These are phyloP conservation scores for Mesocricetus auratus DNA, from an alignment of 2,113 vertebrate genomes.

Conservation along the genomic window DNA sequence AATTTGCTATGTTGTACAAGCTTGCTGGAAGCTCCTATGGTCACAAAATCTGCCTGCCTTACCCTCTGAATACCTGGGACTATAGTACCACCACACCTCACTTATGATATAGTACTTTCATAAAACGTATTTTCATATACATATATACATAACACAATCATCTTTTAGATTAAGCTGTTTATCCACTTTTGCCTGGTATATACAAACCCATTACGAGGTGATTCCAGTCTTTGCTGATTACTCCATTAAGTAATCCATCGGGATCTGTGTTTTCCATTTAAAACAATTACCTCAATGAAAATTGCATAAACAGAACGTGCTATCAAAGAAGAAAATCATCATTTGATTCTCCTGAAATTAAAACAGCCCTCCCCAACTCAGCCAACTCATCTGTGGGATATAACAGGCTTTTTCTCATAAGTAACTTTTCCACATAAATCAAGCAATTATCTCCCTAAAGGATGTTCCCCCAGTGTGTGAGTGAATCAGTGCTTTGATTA, in stretches of 20 bases:
- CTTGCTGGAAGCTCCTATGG: neutral
- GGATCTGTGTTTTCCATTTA: conserved; percentile 57
- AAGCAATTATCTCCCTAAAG: conserved; percentile 59
- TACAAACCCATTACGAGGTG: conserved; percentile 37
- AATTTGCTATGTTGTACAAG: neutral
- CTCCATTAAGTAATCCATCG: conserved; percentile 49
- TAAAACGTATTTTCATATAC: conserved; percentile 10
- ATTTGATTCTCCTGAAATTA: conserved; percentile 64
- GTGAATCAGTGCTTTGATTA: conserved; percentile 61
- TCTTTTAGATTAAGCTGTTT: conserved; percentile 64
- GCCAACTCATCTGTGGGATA: conserved; percentile 56
- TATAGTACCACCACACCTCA: neutral
- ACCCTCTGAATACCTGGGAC: neutral
- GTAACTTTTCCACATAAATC: conserved; percentile 65
- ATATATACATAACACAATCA: conserved; percentile 23
- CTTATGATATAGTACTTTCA: conserved; percentile 21
- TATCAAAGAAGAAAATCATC: conserved; percentile 61
- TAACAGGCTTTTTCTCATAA: conserved; percentile 50
- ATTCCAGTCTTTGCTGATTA: conserved; percentile 64
- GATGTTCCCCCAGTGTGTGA: neutral
- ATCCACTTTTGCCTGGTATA: conserved; percentile 44
- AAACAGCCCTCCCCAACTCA: conserved; percentile 3
- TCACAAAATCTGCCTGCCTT: neutral
- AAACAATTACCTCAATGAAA: conserved; percentile 67
- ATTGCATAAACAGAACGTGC: conserved; percentile 51